These are phyloP conservation scores for Tenrec ecaudatus DNA, from an alignment of 2,113 vertebrate genomes.

Conservation along the genomic window DNA sequence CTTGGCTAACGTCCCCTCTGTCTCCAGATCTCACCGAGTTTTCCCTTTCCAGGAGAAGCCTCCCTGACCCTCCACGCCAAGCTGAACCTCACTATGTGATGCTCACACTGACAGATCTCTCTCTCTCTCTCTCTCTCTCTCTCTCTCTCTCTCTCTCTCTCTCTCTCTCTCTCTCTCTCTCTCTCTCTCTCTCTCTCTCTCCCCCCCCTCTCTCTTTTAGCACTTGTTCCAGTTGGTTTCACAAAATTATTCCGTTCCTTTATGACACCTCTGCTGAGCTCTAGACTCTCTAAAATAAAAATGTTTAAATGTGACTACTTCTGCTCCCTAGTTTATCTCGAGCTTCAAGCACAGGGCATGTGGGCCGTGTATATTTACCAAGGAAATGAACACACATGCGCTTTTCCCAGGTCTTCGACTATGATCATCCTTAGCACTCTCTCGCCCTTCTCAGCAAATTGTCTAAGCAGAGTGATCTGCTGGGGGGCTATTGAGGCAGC, in stretches of 20 bases:
- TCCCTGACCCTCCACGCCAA: background rate
- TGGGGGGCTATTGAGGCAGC: background rate
- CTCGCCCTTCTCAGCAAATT: background rate
- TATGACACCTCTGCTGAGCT: background rate
- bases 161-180: too few relatives aligned
- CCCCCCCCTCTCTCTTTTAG: too few relatives aligned
- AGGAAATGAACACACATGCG: background rate
- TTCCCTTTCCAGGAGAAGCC: background rate
- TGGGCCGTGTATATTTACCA: background rate
- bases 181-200: too few relatives aligned
- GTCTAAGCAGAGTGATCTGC: background rate
- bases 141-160: too few relatives aligned
- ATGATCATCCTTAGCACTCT: background rate
- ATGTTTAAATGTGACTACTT: background rate
- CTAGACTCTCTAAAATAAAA: background rate
- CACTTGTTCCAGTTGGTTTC: background rate
- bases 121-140: too few relatives aligned
- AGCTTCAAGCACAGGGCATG: background rate
- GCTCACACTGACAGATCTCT: background rate
- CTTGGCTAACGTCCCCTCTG: background rate
- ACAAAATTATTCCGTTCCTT: background rate
- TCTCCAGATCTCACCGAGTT: background rate
- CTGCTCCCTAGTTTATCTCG: background rate
- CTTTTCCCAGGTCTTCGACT: background rate
- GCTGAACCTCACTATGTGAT: background rate